Evolutionary conservation across 2,797 vertebrate species (phyloP).

Genomic region (Anniella stebbinsi): DNA sequence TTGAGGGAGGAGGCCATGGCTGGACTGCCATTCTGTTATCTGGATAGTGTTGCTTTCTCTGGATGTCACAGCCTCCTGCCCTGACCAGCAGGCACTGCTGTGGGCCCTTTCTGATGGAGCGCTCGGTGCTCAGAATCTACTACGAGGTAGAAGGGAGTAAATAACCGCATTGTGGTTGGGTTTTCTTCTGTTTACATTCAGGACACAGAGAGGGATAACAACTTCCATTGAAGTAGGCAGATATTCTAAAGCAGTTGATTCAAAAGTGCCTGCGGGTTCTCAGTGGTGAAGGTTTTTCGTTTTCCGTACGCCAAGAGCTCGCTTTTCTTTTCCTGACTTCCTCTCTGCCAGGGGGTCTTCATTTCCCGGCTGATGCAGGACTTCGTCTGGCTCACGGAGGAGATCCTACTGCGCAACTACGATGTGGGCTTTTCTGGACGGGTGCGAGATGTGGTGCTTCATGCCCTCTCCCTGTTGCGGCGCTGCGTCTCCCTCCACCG

Average conservation of each 20-base stretch:
- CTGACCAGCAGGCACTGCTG: not conserved
- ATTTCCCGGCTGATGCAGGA: conserved; percentile 84
- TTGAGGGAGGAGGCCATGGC: not conserved
- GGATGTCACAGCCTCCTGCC: no score
- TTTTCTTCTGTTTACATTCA: not conserved
- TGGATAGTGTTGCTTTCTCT: no score
- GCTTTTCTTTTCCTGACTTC: not conserved
- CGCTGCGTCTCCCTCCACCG: conserved; percentile 77
- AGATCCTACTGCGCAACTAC: conserved; percentile 85
- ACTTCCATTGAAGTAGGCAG: not conserved
- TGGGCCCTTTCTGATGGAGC: no score
- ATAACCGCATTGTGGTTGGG: fast-evolving
- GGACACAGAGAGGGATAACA: no score
- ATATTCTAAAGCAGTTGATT: not conserved
- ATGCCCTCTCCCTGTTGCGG: conserved; percentile 82
- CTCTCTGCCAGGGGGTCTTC: conserved; percentile 80
- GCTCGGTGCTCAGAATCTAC: not conserved
- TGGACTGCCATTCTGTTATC: not conserved
- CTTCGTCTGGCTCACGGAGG: conserved; percentile 87
- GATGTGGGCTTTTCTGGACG: conserved; percentile 89
- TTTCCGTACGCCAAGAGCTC: conserved; percentile 39
- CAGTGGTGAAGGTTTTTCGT: conserved; percentile 32
- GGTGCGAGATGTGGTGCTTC: conserved; percentile 79
- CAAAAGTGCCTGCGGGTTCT: not conserved
- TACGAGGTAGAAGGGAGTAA: not conserved